Percentiles rank a stretch among this genome's conserved stretches.
Evolutionary conservation across 2,888 invertebrate species (phyloP).

Genomic region (Acrobasis consociella): DNA sequence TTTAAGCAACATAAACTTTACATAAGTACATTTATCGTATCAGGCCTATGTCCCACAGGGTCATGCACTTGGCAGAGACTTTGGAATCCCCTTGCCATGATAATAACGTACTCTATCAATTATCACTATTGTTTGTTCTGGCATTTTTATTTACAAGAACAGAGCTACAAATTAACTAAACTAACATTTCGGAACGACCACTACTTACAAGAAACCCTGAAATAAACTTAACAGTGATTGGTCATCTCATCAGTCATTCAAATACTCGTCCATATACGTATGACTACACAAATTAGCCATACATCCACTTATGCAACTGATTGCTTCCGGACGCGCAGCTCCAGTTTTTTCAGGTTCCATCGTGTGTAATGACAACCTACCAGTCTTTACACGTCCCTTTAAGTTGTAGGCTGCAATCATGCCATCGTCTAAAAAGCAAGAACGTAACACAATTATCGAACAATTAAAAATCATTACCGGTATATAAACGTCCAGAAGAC

Average conservation of each 20-base stretch:
- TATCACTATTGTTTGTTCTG: too few relatives aligned
- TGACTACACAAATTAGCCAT: not conserved
- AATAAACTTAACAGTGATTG: not conserved
- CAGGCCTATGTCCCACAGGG: too few relatives aligned
- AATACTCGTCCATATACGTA: not conserved
- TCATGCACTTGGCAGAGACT: too few relatives aligned
- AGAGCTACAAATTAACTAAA: too few relatives aligned
- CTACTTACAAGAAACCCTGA: not conserved
- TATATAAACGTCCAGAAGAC: slow-evolving; percentile 2
- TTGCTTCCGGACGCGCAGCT: not conserved
- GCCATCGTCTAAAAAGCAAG: slow-evolving; percentile 9
- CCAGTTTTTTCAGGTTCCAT: not conserved
- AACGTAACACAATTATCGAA: slow-evolving; percentile 5
- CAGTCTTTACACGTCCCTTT: not conserved
- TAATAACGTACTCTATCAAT: too few relatives aligned
- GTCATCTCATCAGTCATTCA: not conserved
- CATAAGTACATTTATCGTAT: too few relatives aligned
- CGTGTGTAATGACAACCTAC: not conserved
- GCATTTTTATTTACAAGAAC: too few relatives aligned
- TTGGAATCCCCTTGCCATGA: too few relatives aligned
- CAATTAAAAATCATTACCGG: slow-evolving; percentile 13
- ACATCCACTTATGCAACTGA: not conserved
- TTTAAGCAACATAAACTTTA: too few relatives aligned
- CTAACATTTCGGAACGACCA: too few relatives aligned
- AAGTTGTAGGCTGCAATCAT: not conserved